Evolutionary conservation across 2,113 vertebrate species (phyloP).

Genomic region (Urocitellus parryii): DNA sequence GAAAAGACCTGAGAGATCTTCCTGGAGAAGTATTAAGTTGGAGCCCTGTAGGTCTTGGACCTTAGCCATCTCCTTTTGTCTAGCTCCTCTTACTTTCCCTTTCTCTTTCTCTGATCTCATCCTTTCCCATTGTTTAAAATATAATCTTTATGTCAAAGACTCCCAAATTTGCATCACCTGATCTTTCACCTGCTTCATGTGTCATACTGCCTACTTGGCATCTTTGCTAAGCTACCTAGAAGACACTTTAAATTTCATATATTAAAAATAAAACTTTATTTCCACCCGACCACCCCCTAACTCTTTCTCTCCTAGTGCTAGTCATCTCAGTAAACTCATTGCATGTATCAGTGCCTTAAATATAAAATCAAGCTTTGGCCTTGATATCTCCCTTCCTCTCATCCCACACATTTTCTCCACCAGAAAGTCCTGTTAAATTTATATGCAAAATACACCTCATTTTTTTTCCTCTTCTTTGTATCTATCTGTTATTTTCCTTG

Average conservation of each 20-base stretch:
- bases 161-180: neutral
- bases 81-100: neutral
- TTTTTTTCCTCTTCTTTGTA: neutral
- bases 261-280: constrained; percentile 23
- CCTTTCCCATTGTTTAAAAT: neutral
- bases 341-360: neutral
- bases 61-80: neutral
- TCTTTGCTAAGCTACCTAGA: neutral
- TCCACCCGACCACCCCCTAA: neutral
- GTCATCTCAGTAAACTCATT: neutral
- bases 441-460: neutral
- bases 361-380: neutral
- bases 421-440: neutral
- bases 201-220: constrained; percentile 12
- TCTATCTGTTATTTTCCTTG: neutral
- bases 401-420: neutral
- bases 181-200: constrained; percentile 20
- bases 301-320: neutral
- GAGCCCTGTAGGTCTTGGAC: neutral
- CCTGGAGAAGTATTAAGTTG: neutral
- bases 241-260: neutral
- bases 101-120: neutral
- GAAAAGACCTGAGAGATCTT: neutral
- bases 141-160: constrained; percentile 33
- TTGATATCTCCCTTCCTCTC: neutral